These are phyloP conservation scores for Drosophila paulistorum DNA, from an alignment of 1,140 invertebrate genomes.

Conservation along the genomic window DNA sequence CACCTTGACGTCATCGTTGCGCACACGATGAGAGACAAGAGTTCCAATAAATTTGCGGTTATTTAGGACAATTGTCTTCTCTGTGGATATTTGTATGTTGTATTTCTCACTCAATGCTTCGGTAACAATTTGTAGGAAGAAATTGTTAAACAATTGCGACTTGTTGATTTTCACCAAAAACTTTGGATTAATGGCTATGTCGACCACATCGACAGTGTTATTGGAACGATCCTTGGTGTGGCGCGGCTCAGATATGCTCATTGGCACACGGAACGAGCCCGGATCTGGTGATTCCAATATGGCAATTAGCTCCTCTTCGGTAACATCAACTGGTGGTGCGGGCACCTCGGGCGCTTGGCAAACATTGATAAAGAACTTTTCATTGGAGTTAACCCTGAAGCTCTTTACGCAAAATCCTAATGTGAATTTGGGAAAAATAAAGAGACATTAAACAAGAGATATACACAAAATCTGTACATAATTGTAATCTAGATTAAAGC, in stretches of 20 bases:
- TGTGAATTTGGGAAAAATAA: neutral
- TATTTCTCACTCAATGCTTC: conserved; percentile 91
- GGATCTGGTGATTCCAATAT: conserved; percentile 89
- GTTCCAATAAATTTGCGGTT: conserved; percentile 88
- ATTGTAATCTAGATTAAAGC: neutral
- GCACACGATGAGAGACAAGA: conserved; percentile 88
- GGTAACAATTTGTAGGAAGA: conserved; percentile 89
- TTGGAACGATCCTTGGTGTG: conserved; percentile 91
- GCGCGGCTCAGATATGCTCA: conserved; percentile 93
- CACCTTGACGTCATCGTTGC: conserved; percentile 86
- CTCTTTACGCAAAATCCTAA: conserved; percentile 94
- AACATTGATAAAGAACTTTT: conserved; percentile 92
- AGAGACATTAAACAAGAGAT: neutral
- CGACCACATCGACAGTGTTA: conserved; percentile 87
- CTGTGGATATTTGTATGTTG: conserved; percentile 86
- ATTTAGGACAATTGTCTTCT: conserved; percentile 85
- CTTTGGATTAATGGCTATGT: conserved; percentile 89
- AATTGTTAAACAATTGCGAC: conserved; percentile 88
- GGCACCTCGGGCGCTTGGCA: conserved; percentile 91
- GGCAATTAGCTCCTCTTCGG: conserved; percentile 88
- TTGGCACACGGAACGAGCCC: conserved; percentile 90
- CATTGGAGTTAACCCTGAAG: conserved; percentile 86
- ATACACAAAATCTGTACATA: neutral
- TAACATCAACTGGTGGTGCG: conserved; percentile 91
- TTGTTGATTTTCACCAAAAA: conserved; percentile 89